These are phyloP conservation scores for Enteromius afrohamiltoni DNA, from an alignment of 2,797 vertebrate genomes.

Conservation along the genomic window DNA sequence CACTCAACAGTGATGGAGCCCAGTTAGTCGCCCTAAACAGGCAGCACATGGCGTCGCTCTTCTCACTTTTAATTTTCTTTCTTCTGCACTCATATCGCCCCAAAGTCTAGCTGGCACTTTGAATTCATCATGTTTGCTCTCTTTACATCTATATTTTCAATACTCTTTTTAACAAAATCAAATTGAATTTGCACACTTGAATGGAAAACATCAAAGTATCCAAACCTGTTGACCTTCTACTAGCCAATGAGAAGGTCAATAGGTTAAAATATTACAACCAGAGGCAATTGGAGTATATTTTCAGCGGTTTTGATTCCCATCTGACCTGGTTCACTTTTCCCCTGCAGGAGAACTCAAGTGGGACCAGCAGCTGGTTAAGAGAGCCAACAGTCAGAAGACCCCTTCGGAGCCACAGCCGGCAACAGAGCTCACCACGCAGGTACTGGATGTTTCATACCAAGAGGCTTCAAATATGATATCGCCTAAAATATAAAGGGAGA, in stretches of 20 bases:
- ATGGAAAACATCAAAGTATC: background rate
- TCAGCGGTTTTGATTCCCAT: background rate
- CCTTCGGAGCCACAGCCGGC: slow-evolving; percentile 72
- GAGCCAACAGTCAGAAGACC: slow-evolving; percentile 67
- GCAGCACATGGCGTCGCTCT: slow-evolving; percentile 11
- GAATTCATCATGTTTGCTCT: background rate
- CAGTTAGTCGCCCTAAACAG: background rate
- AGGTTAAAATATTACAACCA: background rate
- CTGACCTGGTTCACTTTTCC: slow-evolving; percentile 38
- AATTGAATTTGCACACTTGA: background rate
- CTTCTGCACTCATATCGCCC: background rate
- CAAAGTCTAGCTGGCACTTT: slow-evolving; percentile 1
- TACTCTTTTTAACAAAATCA: background rate
- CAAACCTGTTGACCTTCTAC: background rate
- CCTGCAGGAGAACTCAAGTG: slow-evolving; percentile 64
- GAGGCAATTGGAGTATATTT: background rate
- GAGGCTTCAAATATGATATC: background rate
- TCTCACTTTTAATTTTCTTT: slow-evolving; percentile 1
- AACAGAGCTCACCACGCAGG: slow-evolving; percentile 80
- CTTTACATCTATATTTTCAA: slow-evolving; percentile 17
- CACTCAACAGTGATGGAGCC: background rate
- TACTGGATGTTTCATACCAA: slow-evolving; percentile 56
- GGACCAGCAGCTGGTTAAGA: slow-evolving; percentile 64
- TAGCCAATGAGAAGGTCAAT: background rate
- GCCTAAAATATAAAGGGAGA: background rate